A percentile compares a stretch with the other conserved stretches of the same genome.
Evolutionary conservation across 2,113 vertebrate genomes (phyloP).

Genomic region (Reinhardtius hippoglossoides): DNA sequence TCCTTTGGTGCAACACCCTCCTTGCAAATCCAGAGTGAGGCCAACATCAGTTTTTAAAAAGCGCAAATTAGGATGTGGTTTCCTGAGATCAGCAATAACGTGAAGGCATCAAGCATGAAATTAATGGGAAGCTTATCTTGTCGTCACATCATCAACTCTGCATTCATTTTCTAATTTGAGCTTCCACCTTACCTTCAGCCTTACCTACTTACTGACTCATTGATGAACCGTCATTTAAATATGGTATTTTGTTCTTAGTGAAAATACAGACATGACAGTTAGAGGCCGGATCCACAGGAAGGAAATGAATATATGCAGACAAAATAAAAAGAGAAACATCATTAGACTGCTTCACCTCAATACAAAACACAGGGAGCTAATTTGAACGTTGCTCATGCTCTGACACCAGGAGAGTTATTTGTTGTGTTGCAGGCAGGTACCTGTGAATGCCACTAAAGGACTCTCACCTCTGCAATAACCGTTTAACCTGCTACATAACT

Average conservation of each 20-base stretch:
- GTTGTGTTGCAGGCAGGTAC: background rate
- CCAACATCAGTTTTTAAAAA: background rate
- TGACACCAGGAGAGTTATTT: background rate
- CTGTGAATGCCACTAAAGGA: background rate
- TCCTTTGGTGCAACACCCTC: background rate
- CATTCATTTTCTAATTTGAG: conserved; percentile 12
- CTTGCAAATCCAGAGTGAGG: background rate
- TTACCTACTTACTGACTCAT: background rate
- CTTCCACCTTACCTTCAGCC: background rate
- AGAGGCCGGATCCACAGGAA: conserved; percentile 1
- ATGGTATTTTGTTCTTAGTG: no score
- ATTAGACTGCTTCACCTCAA: no score
- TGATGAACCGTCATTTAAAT: no score
- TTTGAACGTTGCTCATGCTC: background rate
- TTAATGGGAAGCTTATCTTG: conserved; percentile 25
- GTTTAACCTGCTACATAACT: background rate
- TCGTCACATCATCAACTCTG: conserved; percentile 14
- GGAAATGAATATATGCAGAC: background rate
- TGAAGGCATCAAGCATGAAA: conserved; percentile 35
- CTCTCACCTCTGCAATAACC: background rate
- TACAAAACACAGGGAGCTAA: background rate
- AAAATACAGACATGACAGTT: no score
- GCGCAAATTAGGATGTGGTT: background rate
- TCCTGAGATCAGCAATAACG: conserved; percentile 7
- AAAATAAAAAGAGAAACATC: background rate